A percentile compares a stretch with the other conserved stretches of the same genome.
Conservation (phyloP, 2,113 vertebrate genomes). For the Callospermophilus lateralis region DNA sequence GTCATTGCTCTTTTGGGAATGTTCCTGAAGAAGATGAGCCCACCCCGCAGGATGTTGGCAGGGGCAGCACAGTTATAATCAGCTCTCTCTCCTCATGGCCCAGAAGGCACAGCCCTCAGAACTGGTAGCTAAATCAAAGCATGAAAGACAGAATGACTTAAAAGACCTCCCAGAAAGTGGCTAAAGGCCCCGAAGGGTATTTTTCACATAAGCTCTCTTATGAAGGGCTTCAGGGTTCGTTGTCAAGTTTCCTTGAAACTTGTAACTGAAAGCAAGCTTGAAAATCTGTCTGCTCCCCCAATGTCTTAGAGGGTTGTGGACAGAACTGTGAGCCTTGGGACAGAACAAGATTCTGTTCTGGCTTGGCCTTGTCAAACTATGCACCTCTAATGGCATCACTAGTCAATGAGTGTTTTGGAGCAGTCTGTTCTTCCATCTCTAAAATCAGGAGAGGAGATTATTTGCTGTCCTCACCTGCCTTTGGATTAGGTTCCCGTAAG, state of each 20-base stretch:
- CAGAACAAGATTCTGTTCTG: background rate
- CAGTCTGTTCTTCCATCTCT: slow-evolving; percentile 4
- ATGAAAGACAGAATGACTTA: slow-evolving; percentile 24
- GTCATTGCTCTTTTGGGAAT: background rate
- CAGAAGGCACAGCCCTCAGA: slow-evolving; percentile 19
- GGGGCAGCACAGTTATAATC: background rate
- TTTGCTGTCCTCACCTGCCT: background rate
- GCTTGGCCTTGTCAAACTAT: background rate
- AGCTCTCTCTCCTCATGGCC: background rate
- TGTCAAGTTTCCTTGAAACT: slow-evolving; percentile 26
- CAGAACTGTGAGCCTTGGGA: background rate
- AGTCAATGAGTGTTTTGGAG: background rate
- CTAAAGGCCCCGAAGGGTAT: background rate
- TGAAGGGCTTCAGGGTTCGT: background rate
- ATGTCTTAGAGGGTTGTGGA: background rate
- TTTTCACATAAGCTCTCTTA: slow-evolving; percentile 39
- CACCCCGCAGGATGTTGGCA: background rate
- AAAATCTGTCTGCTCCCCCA: background rate
- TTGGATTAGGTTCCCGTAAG: background rate
- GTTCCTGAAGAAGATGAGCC: background rate
- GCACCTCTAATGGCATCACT: background rate
- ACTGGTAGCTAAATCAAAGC: slow-evolving; percentile 61
- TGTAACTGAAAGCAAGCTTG: background rate
- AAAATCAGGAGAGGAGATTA: background rate
- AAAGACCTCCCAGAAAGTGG: slow-evolving; percentile 74